These are phyloP conservation scores for Cherax quadricarinatus DNA, from an alignment of 1,140 invertebrate species.

Conservation along the genomic window DNA sequence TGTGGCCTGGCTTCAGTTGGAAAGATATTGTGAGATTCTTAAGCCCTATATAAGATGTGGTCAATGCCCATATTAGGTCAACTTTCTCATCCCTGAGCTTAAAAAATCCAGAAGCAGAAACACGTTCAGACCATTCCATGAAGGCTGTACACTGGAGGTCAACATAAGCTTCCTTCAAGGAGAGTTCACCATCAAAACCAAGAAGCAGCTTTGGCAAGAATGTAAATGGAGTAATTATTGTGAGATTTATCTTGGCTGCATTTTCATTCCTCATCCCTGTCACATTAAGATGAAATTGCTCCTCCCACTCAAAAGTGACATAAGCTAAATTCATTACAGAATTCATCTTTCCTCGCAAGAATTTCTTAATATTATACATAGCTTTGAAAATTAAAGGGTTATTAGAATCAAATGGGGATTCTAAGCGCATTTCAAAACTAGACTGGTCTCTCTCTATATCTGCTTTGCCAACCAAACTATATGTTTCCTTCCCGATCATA, in stretches of 20 bases:
- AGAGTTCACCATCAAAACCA: constrained; percentile 27
- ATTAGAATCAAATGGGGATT: constrained; percentile 31
- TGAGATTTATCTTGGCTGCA: constrained; percentile 5
- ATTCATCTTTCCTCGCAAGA: constrained; percentile 46
- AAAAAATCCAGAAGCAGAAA: constrained; percentile 9
- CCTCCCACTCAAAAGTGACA: constrained; percentile 39
- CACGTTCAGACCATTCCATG: constrained; percentile 33
- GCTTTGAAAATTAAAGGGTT: constrained; percentile 39
- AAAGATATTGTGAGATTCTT: constrained; percentile 2
- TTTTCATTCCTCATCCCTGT: constrained; percentile 28
- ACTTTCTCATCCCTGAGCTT: constrained; percentile 20
- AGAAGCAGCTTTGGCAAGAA: constrained; percentile 27
- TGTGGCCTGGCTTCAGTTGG: constrained; percentile 1
- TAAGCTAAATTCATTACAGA: neutral
- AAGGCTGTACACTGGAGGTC: constrained; percentile 22
- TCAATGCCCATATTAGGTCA: constrained; percentile 10
- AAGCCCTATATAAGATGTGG: constrained; percentile 1
- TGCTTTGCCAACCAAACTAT: constrained; percentile 23
- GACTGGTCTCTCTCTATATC: neutral
- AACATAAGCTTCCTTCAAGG: neutral
- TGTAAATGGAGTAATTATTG: constrained; percentile 19
- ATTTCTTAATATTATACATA: constrained; percentile 35
- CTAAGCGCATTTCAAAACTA: constrained; percentile 15
- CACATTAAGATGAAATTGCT: constrained; percentile 31
- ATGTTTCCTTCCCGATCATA: constrained; percentile 11